Conservation (phyloP, 2,113 vertebrate species). For the Labeo catla region DNA sequence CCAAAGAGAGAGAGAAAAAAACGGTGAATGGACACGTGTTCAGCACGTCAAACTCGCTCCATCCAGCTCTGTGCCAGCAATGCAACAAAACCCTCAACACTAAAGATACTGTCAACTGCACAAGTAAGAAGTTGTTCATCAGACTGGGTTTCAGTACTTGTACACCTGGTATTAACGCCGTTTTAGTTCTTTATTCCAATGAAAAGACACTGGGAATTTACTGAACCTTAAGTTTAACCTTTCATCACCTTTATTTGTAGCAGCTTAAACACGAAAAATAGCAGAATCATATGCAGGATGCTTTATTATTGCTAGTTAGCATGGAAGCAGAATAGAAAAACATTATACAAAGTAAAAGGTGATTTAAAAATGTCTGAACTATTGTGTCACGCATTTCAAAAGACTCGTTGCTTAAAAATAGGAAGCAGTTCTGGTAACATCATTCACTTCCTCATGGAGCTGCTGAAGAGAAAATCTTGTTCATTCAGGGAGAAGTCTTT, state of each 20-base stretch:
- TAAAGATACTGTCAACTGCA: conserved; percentile 87
- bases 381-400: conserved; percentile 23
- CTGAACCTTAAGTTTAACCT: not conserved
- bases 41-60: conserved; percentile 72
- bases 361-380: conserved; percentile 1
- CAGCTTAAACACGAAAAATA: not conserved
- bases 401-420: conserved; percentile 26
- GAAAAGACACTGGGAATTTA: not conserved
- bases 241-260: not conserved
- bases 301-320: not conserved
- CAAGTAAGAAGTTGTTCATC: conserved; percentile 75
- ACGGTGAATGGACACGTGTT: conserved; percentile 85
- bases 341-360: not conserved
- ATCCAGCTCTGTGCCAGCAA: conserved; percentile 81
- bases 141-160: not conserved
- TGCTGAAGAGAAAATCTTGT: conserved; percentile 8
- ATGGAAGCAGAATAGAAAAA: not conserved
- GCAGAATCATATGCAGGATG: not conserved
- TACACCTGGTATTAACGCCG: not conserved
- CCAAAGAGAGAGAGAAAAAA: conserved; percentile 90
- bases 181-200: not conserved
- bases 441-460: conserved; percentile 46
- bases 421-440: conserved; percentile 50
- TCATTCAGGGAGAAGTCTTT: conserved; percentile 7
- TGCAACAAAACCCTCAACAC: conserved; percentile 84